These are phyloP conservation scores for Hybognathus amarus DNA, from an alignment of 2,797 vertebrate species.

Conservation along the genomic window DNA sequence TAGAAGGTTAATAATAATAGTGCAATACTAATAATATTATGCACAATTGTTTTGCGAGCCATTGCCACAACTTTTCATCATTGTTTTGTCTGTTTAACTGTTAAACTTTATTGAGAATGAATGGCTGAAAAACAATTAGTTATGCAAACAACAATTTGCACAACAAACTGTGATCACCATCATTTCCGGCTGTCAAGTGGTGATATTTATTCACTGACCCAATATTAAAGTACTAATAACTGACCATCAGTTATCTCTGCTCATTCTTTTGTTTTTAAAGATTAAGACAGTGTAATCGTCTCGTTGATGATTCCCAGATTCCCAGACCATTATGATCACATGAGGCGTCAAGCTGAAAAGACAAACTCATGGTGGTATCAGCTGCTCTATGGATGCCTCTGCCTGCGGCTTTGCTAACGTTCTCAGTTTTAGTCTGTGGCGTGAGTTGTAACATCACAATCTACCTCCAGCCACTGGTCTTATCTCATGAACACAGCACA, in stretches of 20 bases:
- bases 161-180: not conserved
- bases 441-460: conserved; percentile 7
- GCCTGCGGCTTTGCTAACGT: not conserved
- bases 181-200: not conserved
- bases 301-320: not conserved
- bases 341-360: not conserved
- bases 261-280: not conserved
- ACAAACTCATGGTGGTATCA: conserved; percentile 2
- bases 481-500: conserved; percentile 27
- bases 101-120: not conserved
- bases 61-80: not conserved
- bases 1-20: not conserved
- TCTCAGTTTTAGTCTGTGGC: not conserved
- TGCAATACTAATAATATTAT: not conserved
- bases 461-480: conserved; percentile 9
- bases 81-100: not conserved
- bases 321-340: conserved; percentile 1
- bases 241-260: not conserved
- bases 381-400: conserved; percentile 4
- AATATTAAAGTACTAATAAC: not conserved
- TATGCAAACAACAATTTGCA: not conserved
- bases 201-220: not conserved
- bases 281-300: not conserved
- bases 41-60: too few relatives aligned
- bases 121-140: not conserved